These are phyloP conservation scores for Neoarius graeffei DNA, from an alignment of 2,113 vertebrate genomes.

Conservation along the genomic window DNA sequence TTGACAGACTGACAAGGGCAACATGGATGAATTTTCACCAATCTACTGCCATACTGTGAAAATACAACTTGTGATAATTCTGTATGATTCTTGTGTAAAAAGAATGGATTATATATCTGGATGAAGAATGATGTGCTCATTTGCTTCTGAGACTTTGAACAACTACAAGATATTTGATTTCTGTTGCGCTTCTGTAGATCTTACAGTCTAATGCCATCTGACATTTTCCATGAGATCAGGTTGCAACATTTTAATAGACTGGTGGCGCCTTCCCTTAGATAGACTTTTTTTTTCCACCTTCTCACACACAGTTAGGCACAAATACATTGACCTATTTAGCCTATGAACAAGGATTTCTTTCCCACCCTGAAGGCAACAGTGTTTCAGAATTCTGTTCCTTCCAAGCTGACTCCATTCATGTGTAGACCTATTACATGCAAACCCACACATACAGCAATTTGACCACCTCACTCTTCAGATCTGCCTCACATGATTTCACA, in stretches of 20 bases:
- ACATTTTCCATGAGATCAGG: conserved; percentile 6
- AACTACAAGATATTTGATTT: not conserved
- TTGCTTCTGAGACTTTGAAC: not conserved
- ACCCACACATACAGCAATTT: not conserved
- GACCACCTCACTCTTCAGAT: not conserved
- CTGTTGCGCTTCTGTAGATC: not conserved
- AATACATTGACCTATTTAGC: conserved; percentile 24
- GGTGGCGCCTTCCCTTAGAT: not conserved
- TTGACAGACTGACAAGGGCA: not conserved
- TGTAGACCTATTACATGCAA: conserved; percentile 9
- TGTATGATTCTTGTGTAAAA: not conserved
- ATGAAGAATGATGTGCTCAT: not conserved
- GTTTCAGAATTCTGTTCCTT: conserved; percentile 24
- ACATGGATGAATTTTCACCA: not conserved
- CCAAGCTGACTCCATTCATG: not conserved
- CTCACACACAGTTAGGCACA: conserved; percentile 1
- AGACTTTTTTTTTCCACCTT: not conserved
- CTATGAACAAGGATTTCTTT: not conserved
- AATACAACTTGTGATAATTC: not conserved
- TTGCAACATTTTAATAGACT: conserved; percentile 18
- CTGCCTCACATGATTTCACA: not conserved
- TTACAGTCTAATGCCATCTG: not conserved
- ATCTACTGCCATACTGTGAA: not conserved
- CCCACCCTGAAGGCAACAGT: conserved; percentile 11
- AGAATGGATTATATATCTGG: not conserved